Conservation (phyloP, 2,113 vertebrate genomes). For the Xiphophorus couchianus region DNA sequence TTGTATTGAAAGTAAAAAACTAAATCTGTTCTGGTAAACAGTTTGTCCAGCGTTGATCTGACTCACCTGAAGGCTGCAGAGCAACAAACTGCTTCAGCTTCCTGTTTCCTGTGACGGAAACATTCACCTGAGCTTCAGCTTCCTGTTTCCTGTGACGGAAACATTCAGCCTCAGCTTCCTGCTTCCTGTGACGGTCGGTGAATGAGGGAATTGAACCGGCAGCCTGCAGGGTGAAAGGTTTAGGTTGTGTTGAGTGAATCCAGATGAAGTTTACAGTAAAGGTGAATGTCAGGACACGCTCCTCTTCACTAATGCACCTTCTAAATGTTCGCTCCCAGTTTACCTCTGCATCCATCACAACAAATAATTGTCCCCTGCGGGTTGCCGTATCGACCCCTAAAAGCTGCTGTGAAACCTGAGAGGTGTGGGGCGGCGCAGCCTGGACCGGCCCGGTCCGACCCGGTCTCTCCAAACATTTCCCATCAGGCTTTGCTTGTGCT, state of each 20-base stretch:
- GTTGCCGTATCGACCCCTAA: slow-evolving; percentile 68
- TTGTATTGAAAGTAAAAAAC: too few species aligned
- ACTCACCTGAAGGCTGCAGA: too few species aligned
- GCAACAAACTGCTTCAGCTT: too few species aligned
- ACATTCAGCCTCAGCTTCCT: too few species aligned
- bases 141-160: not conserved
- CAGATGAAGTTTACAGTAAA: slow-evolving; percentile 11
- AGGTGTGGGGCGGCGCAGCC: slow-evolving; percentile 12
- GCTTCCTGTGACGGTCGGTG: not conserved
- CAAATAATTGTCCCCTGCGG: slow-evolving; percentile 60
- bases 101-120: not conserved
- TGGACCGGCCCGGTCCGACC: not conserved
- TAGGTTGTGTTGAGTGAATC: too few species aligned
- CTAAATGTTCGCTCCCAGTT: slow-evolving; percentile 64
- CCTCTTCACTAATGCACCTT: slow-evolving; percentile 34
- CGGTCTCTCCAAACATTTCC: slow-evolving; percentile 46
- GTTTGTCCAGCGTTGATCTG: too few species aligned
- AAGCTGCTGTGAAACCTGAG: slow-evolving; percentile 69
- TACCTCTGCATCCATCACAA: slow-evolving; percentile 49
- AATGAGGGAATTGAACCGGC: too few species aligned
- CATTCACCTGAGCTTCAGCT: too few species aligned
- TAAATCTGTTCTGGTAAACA: too few species aligned
- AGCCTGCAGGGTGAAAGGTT: too few species aligned
- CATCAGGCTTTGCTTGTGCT: slow-evolving; percentile 49
- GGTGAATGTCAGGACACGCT: slow-evolving; percentile 4